Base-by-base conservation (phyloP, 2,113 vertebrate species). In the Hyperoodon ampullatus region DNA sequence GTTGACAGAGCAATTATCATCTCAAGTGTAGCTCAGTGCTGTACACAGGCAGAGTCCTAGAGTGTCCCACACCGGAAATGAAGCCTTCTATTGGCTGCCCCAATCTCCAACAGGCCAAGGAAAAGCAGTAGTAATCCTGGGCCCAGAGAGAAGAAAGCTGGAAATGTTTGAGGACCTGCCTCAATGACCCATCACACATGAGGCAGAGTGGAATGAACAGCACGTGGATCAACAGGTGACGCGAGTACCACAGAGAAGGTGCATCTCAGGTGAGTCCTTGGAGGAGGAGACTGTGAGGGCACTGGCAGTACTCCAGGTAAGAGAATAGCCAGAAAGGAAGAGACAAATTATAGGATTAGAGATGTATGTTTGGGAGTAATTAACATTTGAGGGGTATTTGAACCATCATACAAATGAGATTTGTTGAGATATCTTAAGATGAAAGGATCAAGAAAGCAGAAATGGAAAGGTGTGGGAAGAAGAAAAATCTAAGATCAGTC, bases 171-270 rank as follows among this genome's bases (percentile, higher is more conserved):
- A 55, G 6, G 8, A 85, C 5, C 68, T 24, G 26, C 24, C 7
- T 60, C 35, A 11, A 2, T 18, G 66, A 24, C 15, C 12, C 19
- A 8, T 13, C 19, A 28, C 0, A 5, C 3, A 5, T 9, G 4
- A 66, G n/a, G 42, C 15, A 72, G 16, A 84, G 33, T 11, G 1
- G n/a, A 47, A 3, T 15, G 58, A 58, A 24, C 7, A 28, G 3
- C 0, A 6, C 0, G 5, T 18, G 8, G 8, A 33, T 1, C 24
- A 50, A 15, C 6, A 23, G 2, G n/a, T 18, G 24, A 16, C 2
- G 0, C 1, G 6, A 30, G 3, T 2, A 2, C 12, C 14, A 21
- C 12, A 6, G 58, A 77, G 2, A 0, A 60, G n/a, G 0, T 13
- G 18, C 11, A 28, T 19, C 47, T 15, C 13, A 1, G 35, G 12